Evolutionary conservation across 1,140 invertebrate genomes (phyloP), one percentile per base, ranked within the genome.

Genomic region (Lamellibrachia luymesi): DNA sequence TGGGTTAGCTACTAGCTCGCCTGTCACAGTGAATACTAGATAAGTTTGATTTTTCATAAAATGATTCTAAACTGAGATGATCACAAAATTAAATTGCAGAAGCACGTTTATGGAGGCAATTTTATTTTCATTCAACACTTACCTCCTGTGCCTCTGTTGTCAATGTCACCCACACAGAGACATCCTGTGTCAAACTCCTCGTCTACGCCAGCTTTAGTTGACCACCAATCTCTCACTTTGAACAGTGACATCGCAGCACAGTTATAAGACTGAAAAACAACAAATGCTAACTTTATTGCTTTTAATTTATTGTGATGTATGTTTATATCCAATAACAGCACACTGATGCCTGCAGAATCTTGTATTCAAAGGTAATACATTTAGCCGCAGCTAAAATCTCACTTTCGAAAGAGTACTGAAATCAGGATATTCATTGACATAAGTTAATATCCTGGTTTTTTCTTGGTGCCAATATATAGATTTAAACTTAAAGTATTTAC

Each of bases 151-250:
- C 64, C 64, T 80, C 64, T 95, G 92, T 97, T 97, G 94, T 98
- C 97, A 91, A 98, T 96, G 95, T 97, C 97, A 17, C 97, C 96
- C 38, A 98, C 96, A 94, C 97, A 96, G 50, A 98, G 94, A 92
- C 97, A 97, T 38, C 97, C 96, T 56, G 97, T 95, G 94, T 97
- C 97, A 96, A 97, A 98, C 91, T 97, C 96, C 94, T 98, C 97
- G 52, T 97, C 96, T 51, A 97, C 96, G 25, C 97, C 97, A 22
- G 95, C 96, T 80, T 97, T 96, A 7, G 97, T 97, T 49, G 97
- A 97, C 98, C 98, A 98, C 97, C 97, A 97, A 94, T 98, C 98
- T 95, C 97, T 97, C 0, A 97, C 97, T 96, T 98, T 98, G 96
- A 98, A 98, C 90, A 98, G 96, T 38, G 98, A 98, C 98, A 98